Percentiles rank a stretch among this genome's conserved stretches.
Evolutionary conservation across 2,888 invertebrate genomes (phyloP).

Genomic region (Pristionchus exspectatus): DNA sequence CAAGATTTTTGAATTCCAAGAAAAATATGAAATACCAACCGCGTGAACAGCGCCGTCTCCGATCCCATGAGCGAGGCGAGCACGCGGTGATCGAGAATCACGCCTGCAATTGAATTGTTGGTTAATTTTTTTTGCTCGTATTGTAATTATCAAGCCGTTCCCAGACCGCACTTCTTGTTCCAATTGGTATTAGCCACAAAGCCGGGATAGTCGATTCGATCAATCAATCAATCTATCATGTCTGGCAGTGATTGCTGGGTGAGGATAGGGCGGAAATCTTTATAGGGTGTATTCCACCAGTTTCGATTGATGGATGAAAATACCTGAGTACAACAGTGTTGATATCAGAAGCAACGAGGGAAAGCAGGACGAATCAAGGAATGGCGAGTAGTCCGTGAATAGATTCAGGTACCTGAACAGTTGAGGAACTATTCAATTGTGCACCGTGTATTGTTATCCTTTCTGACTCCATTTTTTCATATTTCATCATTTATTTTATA

Average conservation of each 20-base stretch:
- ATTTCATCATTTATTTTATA: not conserved
- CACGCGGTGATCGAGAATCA: slow-evolving; percentile 21
- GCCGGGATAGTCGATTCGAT: too few relatives aligned
- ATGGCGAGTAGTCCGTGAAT: slow-evolving; percentile 52
- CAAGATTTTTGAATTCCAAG: too few relatives aligned
- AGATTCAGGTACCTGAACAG: slow-evolving; percentile 48
- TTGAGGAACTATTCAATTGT: not conserved
- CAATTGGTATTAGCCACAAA: not conserved
- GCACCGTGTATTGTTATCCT: too few relatives aligned
- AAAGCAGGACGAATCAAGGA: slow-evolving; percentile 14
- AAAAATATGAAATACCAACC: not conserved
- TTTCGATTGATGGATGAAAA: not conserved
- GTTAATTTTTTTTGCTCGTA: too few relatives aligned
- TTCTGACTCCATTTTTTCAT: not conserved
- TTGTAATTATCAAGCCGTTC: too few relatives aligned
- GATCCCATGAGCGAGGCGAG: slow-evolving; percentile 40
- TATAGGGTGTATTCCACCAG: too few relatives aligned
- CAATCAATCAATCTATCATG: too few relatives aligned
- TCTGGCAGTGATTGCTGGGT: too few relatives aligned
- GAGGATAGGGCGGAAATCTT: too few relatives aligned
- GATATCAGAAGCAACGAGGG: not conserved
- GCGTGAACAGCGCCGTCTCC: slow-evolving; percentile 12
- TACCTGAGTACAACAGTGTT: not conserved
- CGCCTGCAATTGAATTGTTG: not conserved
- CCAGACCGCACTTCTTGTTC: not conserved